A percentile compares a stretch with the other conserved stretches of the same genome.
These are phyloP conservation scores for Cheilosia grossa DNA, from an alignment of 2,888 invertebrate genomes.

Conservation along the genomic window DNA sequence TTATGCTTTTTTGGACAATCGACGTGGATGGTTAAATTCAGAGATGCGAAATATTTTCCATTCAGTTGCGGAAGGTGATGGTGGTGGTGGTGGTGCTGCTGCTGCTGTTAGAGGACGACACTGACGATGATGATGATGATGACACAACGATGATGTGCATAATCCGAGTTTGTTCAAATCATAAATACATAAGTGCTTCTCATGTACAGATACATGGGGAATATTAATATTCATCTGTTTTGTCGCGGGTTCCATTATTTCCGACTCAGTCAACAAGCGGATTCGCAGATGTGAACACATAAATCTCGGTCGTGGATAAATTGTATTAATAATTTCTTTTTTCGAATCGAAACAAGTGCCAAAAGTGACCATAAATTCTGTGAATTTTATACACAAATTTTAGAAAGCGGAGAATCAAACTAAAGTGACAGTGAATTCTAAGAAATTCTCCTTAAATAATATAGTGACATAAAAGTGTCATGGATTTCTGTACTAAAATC, in stretches of 20 bases:
- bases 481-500: conserved; percentile 16
- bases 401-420: neutral
- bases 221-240: conserved; percentile 69
- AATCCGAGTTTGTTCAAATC: conserved; percentile 59
- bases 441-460: neutral
- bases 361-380: conserved; percentile 16
- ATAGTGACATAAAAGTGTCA: neutral
- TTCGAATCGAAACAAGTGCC: conserved; percentile 18
- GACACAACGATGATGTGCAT: conserved; percentile 66
- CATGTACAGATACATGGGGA: conserved; percentile 59
- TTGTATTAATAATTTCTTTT: neutral
- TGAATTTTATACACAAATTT: neutral
- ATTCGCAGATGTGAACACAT: conserved; percentile 55
- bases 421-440: neutral
- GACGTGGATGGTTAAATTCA: conserved; percentile 62
- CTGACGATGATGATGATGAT: conserved; percentile 45
- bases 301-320: conserved; percentile 37
- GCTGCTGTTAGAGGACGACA: conserved; percentile 30
- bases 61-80: conserved; percentile 66
- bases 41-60: conserved; percentile 68
- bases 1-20: conserved; percentile 68
- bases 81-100: conserved; percentile 52
- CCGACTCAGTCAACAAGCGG: conserved; percentile 71
- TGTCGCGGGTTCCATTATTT: conserved; percentile 67
- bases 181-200: conserved; percentile 66